phyloP scores from a whole-genome alignment of 1,140 invertebrate species.

The Papilio aristodemus region DNA sequence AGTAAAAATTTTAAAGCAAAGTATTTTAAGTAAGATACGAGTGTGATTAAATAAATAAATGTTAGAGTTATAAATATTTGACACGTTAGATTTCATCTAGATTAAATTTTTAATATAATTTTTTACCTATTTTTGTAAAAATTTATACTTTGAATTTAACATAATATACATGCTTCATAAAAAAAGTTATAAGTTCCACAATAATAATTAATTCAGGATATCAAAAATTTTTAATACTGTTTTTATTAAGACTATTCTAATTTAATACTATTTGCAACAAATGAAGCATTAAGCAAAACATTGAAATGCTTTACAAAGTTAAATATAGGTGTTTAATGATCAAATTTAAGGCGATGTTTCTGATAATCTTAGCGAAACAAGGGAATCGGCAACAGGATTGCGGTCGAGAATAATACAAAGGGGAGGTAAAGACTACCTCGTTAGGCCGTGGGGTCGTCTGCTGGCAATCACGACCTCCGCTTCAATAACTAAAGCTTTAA shows the following conservation, averaged over 20 bases:
- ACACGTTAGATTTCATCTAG: too few species aligned
- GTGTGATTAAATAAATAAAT: too few species aligned
- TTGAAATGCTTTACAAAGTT: conserved; percentile 23
- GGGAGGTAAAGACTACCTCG: conserved; percentile 48
- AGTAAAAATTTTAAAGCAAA: too few species aligned
- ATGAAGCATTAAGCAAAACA: conserved; percentile 29
- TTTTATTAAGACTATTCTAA: background rate
- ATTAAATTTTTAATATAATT: too few species aligned
- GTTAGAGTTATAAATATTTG: too few species aligned
- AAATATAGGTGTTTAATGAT: conserved; percentile 31
- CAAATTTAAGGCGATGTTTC: conserved; percentile 41
- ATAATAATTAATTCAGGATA: too few species aligned
- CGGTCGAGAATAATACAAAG: conserved; percentile 42
- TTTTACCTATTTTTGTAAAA: too few species aligned
- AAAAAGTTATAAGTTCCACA: too few species aligned
- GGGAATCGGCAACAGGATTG: conserved; percentile 44
- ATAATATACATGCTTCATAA: too few species aligned
- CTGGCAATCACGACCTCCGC: conserved; percentile 51
- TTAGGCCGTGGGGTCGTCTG: conserved; percentile 52
- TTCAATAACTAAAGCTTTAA: conserved; percentile 45
- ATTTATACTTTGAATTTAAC: too few species aligned
- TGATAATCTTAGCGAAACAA: conserved; percentile 50
- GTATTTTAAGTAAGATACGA: too few species aligned
- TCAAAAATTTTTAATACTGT: too few species aligned
- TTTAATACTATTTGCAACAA: background rate